Conservation (phyloP, 2,888 invertebrate genomes). For the Torymus aiolomorphi region DNA sequence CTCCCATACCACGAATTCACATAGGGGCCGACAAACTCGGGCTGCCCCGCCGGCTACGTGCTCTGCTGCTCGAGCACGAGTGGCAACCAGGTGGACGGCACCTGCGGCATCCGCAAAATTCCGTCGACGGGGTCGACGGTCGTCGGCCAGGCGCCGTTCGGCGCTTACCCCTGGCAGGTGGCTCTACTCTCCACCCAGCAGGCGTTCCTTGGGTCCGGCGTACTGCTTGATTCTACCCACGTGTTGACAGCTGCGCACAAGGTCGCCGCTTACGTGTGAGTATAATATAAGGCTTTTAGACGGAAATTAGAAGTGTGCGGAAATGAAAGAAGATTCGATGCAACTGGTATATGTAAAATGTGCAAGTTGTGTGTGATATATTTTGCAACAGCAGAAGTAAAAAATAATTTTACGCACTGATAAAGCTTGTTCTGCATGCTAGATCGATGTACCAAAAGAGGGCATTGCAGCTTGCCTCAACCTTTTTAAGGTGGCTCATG, state of each 20-base stretch:
- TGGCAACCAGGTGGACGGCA: slow-evolving; percentile 15
- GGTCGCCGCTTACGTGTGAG: slow-evolving; percentile 71
- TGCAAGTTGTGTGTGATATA: no score
- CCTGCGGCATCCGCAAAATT: slow-evolving; percentile 68
- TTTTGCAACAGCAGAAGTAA: no score
- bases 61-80: slow-evolving; percentile 29
- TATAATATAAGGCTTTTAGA: no score
- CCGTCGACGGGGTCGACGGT: slow-evolving; percentile 57
- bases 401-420: no score
- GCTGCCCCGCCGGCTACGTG: slow-evolving; percentile 44
- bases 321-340: no score
- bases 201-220: slow-evolving; percentile 68
- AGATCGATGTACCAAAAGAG: no score
- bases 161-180: slow-evolving; percentile 72
- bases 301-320: no score
- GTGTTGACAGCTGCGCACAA: slow-evolving; percentile 78
- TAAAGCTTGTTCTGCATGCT: no score
- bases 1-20: no score
- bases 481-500: no score
- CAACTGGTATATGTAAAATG: no score
- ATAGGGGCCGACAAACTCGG: background rate
- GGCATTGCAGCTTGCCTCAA: no score
- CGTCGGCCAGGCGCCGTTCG: slow-evolving; percentile 66
- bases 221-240: slow-evolving; percentile 73
- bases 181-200: slow-evolving; percentile 62